Percentiles rank a stretch among this genome's conserved stretches.
Conservation (phyloP, 2,797 vertebrate species). For the Morus bassanus region DNA sequence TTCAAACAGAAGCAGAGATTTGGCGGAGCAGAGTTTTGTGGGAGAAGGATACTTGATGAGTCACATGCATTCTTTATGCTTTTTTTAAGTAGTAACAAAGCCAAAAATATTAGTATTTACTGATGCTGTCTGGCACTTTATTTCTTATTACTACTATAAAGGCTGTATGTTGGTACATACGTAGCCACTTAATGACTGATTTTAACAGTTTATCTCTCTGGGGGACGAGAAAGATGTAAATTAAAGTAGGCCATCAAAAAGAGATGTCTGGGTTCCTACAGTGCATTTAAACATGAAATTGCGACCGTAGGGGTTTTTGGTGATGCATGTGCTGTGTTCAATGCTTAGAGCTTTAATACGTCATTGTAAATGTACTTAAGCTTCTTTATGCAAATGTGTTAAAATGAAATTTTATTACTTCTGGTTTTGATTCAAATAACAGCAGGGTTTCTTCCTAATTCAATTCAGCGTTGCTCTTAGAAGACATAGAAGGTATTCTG, state of each 20-base stretch:
- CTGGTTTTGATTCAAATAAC: conserved; percentile 42
- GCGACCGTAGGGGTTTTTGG: conserved; percentile 32
- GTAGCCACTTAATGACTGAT: conserved; percentile 47
- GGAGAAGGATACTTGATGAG: conserved; percentile 20
- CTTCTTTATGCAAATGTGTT: conserved; percentile 55
- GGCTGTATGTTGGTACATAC: conserved; percentile 22
- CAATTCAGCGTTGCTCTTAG: background rate
- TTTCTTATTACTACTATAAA: conserved; percentile 40
- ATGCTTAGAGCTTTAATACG: conserved; percentile 55
- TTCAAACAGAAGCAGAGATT: conserved; percentile 1
- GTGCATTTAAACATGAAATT: conserved; percentile 62
- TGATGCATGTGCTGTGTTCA: conserved; percentile 32
- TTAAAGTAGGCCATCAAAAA: conserved; percentile 68
- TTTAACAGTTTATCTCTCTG: conserved; percentile 36
- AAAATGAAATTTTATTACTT: conserved; percentile 43
- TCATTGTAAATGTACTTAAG: conserved; percentile 63
- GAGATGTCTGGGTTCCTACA: conserved; percentile 45
- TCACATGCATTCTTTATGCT: conserved; percentile 35
- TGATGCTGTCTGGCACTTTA: conserved; percentile 37
- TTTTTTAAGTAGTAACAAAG: conserved; percentile 59
- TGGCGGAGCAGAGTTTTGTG: background rate
- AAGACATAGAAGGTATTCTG: background rate
- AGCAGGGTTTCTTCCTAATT: conserved; percentile 34
- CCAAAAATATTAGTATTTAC: conserved; percentile 59
- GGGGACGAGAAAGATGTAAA: conserved; percentile 39